Evolutionary conservation across 1,140 invertebrate genomes (phyloP).

Genomic region (Leptopilina boulardi): DNA sequence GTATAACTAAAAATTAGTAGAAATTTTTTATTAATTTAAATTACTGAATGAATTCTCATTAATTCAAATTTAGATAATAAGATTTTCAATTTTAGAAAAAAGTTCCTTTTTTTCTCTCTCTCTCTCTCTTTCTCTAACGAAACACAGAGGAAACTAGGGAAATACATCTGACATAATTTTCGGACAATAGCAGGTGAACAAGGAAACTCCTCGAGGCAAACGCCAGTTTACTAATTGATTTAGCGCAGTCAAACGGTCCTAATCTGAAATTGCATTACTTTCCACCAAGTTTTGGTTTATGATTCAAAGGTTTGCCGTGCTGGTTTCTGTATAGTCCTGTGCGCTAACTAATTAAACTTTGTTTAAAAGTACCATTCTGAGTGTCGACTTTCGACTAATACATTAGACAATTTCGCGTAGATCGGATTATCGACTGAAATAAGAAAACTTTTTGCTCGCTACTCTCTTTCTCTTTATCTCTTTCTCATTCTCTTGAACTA

Average conservation of each 20-base stretch:
- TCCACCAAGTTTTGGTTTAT: slow-evolving; percentile 26
- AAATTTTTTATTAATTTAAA: no score
- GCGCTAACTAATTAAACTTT: slow-evolving; percentile 27
- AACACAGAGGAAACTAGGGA: background rate
- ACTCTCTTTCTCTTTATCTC: no score
- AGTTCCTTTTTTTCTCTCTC: no score
- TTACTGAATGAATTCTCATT: no score
- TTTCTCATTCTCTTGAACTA: no score
- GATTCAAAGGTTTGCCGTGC: slow-evolving; percentile 23
- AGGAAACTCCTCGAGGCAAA: slow-evolving; percentile 26
- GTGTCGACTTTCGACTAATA: slow-evolving; percentile 21
- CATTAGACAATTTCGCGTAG: slow-evolving; percentile 10
- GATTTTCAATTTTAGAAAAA: background rate
- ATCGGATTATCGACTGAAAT: slow-evolving; percentile 19
- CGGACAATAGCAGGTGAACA: slow-evolving; percentile 21
- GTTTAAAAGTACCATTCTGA: slow-evolving; percentile 31
- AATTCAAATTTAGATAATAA: no score
- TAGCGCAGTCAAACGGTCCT: slow-evolving; percentile 29
- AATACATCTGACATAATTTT: slow-evolving; percentile 29
- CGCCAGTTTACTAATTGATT: slow-evolving; percentile 18
- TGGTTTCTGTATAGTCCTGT: slow-evolving; percentile 25
- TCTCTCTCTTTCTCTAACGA: no score
- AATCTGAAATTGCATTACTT: slow-evolving; percentile 34
- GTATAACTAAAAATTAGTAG: no score
- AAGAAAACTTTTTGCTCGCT: slow-evolving; percentile 1